Evolutionary conservation across 2,797 vertebrate genomes (phyloP).

Genomic region (Lutjanus argentimaculatus): DNA sequence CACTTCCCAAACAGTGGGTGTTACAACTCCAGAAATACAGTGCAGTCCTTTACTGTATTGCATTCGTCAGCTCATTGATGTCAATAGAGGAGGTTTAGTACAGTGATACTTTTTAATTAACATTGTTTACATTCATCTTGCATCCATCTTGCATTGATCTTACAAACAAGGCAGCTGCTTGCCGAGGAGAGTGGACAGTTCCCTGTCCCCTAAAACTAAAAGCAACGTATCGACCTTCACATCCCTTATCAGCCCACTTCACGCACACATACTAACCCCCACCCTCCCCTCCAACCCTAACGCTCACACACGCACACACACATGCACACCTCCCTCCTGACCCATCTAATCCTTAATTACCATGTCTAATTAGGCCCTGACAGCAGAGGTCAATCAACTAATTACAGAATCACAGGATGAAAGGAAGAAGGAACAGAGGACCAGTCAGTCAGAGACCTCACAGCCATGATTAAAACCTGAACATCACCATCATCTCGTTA

Average conservation of each 20-base stretch:
- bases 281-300: slow-evolving; percentile 15
- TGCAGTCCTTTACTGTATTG: slow-evolving; percentile 52
- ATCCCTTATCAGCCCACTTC: slow-evolving; percentile 62
- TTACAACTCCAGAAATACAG: slow-evolving; percentile 55
- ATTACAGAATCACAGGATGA: slow-evolving; percentile 83
- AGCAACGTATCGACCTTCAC: slow-evolving; percentile 69
- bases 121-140: slow-evolving; percentile 69
- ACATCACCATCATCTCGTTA: slow-evolving; percentile 35
- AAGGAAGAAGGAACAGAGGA: slow-evolving; percentile 65
- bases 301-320: slow-evolving; percentile 30
- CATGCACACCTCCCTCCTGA: slow-evolving; percentile 65
- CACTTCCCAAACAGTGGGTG: slow-evolving; percentile 54
- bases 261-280: slow-evolving; percentile 46
- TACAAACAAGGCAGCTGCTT: slow-evolving; percentile 52
- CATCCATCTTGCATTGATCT: slow-evolving; percentile 60
- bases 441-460: slow-evolving; percentile 66
- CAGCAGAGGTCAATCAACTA: slow-evolving; percentile 86
- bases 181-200: slow-evolving; percentile 49
- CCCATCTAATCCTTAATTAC: slow-evolving; percentile 85
- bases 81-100: slow-evolving; percentile 61
- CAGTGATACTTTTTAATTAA: slow-evolving; percentile 77
- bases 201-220: slow-evolving; percentile 66
- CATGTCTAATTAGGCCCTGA: slow-evolving; percentile 84
- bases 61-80: slow-evolving; percentile 63
- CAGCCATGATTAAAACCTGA: slow-evolving; percentile 65